Base-by-base conservation (phyloP, 2,797 vertebrate genomes). In the Halcyon chelicuti region DNA sequence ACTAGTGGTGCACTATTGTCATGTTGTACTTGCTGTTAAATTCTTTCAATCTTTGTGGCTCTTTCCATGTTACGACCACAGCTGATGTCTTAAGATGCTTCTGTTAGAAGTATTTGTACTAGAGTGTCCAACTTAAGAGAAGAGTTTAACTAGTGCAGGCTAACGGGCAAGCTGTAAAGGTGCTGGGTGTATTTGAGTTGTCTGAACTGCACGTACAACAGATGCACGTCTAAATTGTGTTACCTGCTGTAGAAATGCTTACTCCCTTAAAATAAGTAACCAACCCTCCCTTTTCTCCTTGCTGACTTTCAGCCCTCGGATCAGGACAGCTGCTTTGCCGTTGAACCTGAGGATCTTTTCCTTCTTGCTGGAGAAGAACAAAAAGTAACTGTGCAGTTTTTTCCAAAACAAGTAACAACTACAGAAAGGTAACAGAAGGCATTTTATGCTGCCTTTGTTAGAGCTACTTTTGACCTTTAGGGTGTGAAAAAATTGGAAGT, bases 351-450 rank as follows among this genome's bases (percentile, higher is more conserved):
- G 26, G 97, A 98, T 87, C 97, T 99, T 10, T 97, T 97, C 22
- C 98, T 99, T 79, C 97, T 84, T 94, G 98, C 98, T 65, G 99
- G 98, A 95, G 99, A 99, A 96, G 98, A 99, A 82, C 96, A 89
- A 76, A 91, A 97, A 89, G 97, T 99, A 40, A 87, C 92, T 39
- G 96, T 99, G 68, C 98, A 97, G 21, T 99, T 99, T 97, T 98
- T 96, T 93, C 98, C 99, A 33, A 97, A 98, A 84, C 96, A 84
- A 15, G 12, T 79, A 74, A 84, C 20, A 70, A 84, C 91, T 94
- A 97, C 95, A 95, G 98, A 99, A 97, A 99, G 99, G 99, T 99
- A 98, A 91, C 13, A 9, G 6, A 85, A 74, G 26, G 70, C 33
- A 51, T 51, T 76, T 42, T 74, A 10, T 71, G 35, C 10, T 75